Percentiles rank a stretch among this genome's conserved stretches.
Evolutionary conservation across 2,888 invertebrate species (phyloP).

Genomic region (Ochropleura plecta): DNA sequence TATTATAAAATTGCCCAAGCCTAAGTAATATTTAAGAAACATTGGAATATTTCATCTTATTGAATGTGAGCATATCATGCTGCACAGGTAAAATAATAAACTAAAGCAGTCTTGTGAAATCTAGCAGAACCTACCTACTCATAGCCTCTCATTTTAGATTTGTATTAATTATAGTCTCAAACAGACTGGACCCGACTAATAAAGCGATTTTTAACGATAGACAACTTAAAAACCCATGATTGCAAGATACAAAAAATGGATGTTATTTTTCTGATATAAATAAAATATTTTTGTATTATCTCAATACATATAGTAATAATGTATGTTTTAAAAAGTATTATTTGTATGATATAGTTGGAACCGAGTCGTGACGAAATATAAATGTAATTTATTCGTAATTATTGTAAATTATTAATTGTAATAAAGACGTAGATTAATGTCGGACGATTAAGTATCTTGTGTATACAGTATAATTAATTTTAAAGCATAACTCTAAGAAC

Average conservation of each 20-base stretch:
- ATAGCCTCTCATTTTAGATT: conserved; percentile 7
- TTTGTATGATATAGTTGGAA: conserved; percentile 70
- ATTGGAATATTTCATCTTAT: neutral
- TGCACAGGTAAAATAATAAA: conserved; percentile 5
- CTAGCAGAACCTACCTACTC: neutral
- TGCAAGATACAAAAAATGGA: conserved; percentile 3
- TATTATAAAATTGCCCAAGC: conserved; percentile 6
- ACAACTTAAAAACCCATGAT: neutral
- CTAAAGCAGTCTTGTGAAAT: conserved; percentile 38
- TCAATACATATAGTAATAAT: conserved; percentile 63
- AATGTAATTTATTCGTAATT: conserved; percentile 74
- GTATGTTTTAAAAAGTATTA: conserved; percentile 77
- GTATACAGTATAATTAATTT: conserved; percentile 85
- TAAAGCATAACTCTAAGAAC: conserved; percentile 83
- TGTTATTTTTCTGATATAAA: conserved; percentile 71
- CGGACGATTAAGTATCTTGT: conserved; percentile 79
- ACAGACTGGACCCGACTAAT: conserved; percentile 1
- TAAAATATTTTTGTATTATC: conserved; percentile 75
- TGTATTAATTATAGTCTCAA: neutral
- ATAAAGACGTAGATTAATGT: conserved; percentile 76
- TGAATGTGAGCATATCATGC: conserved; percentile 1
- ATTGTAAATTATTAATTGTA: conserved; percentile 86
- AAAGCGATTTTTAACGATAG: conserved; percentile 3
- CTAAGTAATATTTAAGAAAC: conserved; percentile 1
- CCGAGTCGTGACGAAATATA: conserved; percentile 63